phyloP scores from a whole-genome alignment of 2,113 vertebrate genomes.

The Gasterosteus aculeatus region DNA sequence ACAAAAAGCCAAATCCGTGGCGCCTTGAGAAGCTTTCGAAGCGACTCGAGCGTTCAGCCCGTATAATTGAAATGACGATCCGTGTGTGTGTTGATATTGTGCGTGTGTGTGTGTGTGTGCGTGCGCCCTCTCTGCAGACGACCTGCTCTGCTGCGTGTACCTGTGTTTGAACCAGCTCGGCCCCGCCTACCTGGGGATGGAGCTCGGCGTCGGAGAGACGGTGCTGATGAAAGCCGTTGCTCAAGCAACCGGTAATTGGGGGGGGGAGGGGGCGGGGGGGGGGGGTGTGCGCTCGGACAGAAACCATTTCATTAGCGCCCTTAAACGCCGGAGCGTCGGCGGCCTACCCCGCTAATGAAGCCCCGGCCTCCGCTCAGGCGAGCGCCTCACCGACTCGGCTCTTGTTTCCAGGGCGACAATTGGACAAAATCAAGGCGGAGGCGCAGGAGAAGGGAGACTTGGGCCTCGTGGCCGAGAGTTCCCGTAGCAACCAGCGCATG shows the following conservation, averaged over 20 bases:
- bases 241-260: constrained; percentile 85
- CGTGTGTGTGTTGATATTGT: neutral
- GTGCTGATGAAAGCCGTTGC: constrained; percentile 91
- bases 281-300: neutral
- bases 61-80: too few relatives aligned
- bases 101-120: constrained; percentile 1
- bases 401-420: constrained; percentile 85
- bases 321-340: constrained; percentile 18
- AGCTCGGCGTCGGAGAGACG: constrained; percentile 87
- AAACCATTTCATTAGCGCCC: constrained; percentile 2
- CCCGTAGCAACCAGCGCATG: constrained; percentile 89
- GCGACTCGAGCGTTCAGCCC: too few relatives aligned
- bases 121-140: constrained; percentile 72
- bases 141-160: constrained; percentile 88
- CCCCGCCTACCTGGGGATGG: constrained; percentile 87
- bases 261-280: too few relatives aligned
- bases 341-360: constrained; percentile 20
- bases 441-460: constrained; percentile 88
- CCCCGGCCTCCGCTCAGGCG: neutral
- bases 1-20: too few relatives aligned
- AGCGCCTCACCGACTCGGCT: constrained; percentile 40
- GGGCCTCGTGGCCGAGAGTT: constrained; percentile 90
- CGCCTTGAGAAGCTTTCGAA: too few relatives aligned
- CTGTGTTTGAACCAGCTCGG: constrained; percentile 90
- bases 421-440: constrained; percentile 88